Evolutionary conservation across 1,140 invertebrate genomes (phyloP).

Genomic region (Pygmarrhopalites habei): DNA sequence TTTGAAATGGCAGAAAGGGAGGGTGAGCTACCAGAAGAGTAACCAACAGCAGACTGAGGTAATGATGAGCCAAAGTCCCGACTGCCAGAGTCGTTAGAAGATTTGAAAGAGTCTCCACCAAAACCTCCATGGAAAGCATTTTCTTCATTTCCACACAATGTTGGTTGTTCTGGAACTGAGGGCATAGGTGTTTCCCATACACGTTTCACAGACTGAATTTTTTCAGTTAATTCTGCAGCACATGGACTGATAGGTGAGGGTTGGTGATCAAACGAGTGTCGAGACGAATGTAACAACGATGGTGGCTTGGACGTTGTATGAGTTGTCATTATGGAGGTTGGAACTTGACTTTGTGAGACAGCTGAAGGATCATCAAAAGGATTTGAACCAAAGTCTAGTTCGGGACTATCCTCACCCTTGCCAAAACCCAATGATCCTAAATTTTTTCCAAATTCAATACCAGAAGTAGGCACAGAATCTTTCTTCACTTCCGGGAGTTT

Average conservation of each 20-base stretch:
- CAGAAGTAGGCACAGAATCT: neutral
- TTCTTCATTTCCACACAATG: conserved; percentile 18
- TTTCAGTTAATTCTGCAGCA: conserved; percentile 27
- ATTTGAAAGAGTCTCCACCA: conserved; percentile 24
- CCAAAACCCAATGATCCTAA: conserved; percentile 14
- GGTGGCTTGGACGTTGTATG: conserved; percentile 14
- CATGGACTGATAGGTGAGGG: conserved; percentile 30
- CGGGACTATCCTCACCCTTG: conserved; percentile 25
- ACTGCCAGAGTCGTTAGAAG: conserved; percentile 9
- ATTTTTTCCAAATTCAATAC: conserved; percentile 17
- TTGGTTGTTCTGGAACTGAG: conserved; percentile 16
- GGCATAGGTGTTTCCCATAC: conserved; percentile 36
- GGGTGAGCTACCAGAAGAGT: conserved; percentile 11
- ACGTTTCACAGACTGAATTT: conserved; percentile 30
- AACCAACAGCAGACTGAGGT: conserved; percentile 20
- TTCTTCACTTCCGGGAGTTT: conserved; percentile 22
- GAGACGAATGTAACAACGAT: neutral
- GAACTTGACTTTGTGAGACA: neutral
- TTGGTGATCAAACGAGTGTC: conserved; percentile 9
- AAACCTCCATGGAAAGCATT: conserved; percentile 23
- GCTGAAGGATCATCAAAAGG: conserved; percentile 20
- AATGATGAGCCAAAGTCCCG: conserved; percentile 18
- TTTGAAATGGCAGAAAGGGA: conserved; percentile 32
- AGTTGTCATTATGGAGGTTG: conserved; percentile 13
- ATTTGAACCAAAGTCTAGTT: conserved; percentile 28